Base-by-base conservation (phyloP, 2,888 invertebrate species). In the Parnassius smintheus region DNA sequence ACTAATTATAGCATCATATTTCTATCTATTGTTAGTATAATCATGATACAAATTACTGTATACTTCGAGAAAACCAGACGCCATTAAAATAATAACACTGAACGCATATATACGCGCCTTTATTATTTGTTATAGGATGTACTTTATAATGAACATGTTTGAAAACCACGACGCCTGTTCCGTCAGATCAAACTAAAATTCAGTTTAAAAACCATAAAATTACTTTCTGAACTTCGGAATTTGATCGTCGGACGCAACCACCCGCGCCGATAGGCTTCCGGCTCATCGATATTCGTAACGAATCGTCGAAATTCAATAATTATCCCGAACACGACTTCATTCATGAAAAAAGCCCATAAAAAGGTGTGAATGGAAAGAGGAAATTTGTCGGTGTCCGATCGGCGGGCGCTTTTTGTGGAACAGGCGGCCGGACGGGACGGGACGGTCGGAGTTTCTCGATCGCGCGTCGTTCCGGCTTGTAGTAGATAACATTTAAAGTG, bases 241-340 rank as follows among this genome's bases (percentile, higher is more conserved):
- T 82, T 85, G 87, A 87, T 87, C 88, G 83, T 76, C 76, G 80
- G 80, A 83, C 74, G 84, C 86, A 86, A 87, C 88, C 86, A 82
- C 81, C 83, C 85, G 84, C 84, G 81, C 85, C 81, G 83, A 84
- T 81, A 70, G 83, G 88, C 90, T 90, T 91, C 91, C 91, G 89
- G 88, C 87, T 83, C 87, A 87, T 89, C 91, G 88, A 91, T 91
- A 88, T 89, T 91, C 91, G 91, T 88, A 86, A 84, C 91, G 91
- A 91, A 91, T 91, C 86, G 86, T 85, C 81, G 84, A 91, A 90
- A 90, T 90, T 91, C 85, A 90, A 91, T 91, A 90, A 91, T 91
- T 91, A 91, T 88, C 88, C 83, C 85, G 84, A 87, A 91, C 90
- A 91, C 90, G 91, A 91, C 88, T 91, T 88, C 91, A 90, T 90